phyloP scores from a whole-genome alignment of 1,140 invertebrate genomes.

The Babylonia areolata region DNA sequence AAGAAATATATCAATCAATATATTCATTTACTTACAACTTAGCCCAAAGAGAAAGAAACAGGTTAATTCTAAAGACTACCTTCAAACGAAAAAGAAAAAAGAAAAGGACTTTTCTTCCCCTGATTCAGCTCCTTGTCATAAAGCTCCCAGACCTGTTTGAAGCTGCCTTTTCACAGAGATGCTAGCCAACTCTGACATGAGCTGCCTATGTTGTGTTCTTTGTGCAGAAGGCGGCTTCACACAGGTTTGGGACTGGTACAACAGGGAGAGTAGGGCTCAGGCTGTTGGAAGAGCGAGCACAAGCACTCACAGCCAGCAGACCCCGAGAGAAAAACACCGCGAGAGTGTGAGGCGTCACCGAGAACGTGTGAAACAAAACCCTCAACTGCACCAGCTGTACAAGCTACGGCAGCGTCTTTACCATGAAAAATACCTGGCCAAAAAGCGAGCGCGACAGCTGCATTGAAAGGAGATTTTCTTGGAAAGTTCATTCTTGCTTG shows the following conservation, averaged over 20 bases:
- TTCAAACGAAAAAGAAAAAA: too few relatives aligned
- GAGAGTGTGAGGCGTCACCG: conserved; percentile 16
- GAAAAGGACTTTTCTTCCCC: too few relatives aligned
- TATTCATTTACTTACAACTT: too few relatives aligned
- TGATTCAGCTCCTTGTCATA: too few relatives aligned
- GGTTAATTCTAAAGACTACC: too few relatives aligned
- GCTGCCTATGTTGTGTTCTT: background rate
- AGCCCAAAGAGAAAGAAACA: too few relatives aligned
- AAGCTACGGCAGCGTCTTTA: conserved; percentile 2
- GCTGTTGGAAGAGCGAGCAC: background rate
- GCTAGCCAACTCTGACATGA: too few relatives aligned
- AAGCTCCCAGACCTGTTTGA: too few relatives aligned
- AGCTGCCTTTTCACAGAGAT: too few relatives aligned
- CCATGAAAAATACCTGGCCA: background rate
- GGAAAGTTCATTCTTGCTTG: too few relatives aligned
- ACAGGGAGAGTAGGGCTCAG: background rate
- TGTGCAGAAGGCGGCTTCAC: background rate
- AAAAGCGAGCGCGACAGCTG: background rate
- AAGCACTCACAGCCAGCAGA: background rate
- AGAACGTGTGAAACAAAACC: background rate
- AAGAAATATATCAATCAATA: too few relatives aligned
- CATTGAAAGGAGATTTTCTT: background rate
- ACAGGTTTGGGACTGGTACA: background rate
- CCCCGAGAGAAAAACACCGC: background rate
- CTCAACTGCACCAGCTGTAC: background rate